Conservation (phyloP, 2,113 vertebrate genomes). For the Cynoglossus semilaevis region DNA sequence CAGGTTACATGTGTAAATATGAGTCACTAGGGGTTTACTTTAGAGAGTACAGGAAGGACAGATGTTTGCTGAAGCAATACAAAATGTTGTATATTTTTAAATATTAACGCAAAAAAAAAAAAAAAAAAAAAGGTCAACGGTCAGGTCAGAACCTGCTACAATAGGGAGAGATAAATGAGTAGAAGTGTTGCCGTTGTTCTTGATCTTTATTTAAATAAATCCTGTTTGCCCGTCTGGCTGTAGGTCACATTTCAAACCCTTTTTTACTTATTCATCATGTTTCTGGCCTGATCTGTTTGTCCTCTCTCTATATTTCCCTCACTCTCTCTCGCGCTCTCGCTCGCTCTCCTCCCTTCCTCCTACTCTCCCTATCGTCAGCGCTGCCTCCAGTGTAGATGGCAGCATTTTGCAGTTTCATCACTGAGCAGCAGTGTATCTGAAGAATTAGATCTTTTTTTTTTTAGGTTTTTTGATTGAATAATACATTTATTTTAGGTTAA, state of each 20-base stretch:
- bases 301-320: too few relatives aligned
- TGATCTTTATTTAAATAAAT: slow-evolving; percentile 2
- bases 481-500: too few relatives aligned
- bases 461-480: background rate
- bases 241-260: slow-evolving; percentile 18
- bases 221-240: background rate
- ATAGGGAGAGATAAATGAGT: too few relatives aligned
- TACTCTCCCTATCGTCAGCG: slow-evolving; percentile 3
- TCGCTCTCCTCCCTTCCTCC: background rate
- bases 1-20: too few relatives aligned
- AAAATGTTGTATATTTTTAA: too few relatives aligned
- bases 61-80: too few relatives aligned
- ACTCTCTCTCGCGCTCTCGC: background rate
- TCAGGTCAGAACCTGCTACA: too few relatives aligned
- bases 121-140: too few relatives aligned
- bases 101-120: too few relatives aligned
- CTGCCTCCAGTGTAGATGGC: background rate
- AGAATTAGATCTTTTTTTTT: too few relatives aligned
- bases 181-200: background rate
- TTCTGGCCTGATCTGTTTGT: background rate
- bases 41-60: too few relatives aligned
- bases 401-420: background rate
- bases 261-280: background rate
- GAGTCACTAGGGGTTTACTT: too few relatives aligned
- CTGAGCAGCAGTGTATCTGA: slow-evolving; percentile 33